These are phyloP conservation scores for Rhingia rostrata DNA, from an alignment of 2,888 invertebrate genomes.

Conservation along the genomic window DNA sequence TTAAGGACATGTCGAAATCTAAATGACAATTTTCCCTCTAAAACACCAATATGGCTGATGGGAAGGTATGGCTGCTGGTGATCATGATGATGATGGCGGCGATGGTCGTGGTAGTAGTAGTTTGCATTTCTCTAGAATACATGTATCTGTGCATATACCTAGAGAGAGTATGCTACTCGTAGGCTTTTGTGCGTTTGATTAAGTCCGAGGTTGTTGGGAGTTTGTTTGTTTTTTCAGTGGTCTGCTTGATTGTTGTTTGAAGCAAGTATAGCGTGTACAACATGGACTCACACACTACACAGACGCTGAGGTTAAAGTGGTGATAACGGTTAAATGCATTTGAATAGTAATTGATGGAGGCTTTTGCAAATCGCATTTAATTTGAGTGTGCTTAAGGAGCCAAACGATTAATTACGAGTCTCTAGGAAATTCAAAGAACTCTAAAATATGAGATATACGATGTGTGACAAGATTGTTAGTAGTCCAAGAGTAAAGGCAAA, in stretches of 20 bases:
- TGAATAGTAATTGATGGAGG: constrained; percentile 51
- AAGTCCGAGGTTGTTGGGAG: constrained; percentile 52
- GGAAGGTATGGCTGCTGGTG: constrained; percentile 2
- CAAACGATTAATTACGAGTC: not conserved
- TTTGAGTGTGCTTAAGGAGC: constrained; percentile 22
- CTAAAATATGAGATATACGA: not conserved
- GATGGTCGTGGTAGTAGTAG: not conserved
- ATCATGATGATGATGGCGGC: too few relatives aligned
- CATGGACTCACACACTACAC: not conserved
- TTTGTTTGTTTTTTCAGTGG: constrained; percentile 63
- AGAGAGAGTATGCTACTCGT: not conserved
- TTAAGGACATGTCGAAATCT: constrained; percentile 69
- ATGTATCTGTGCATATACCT: not conserved
- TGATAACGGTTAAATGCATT: constrained; percentile 59
- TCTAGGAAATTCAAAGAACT: not conserved
- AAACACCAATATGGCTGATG: constrained; percentile 14
- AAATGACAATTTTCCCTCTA: constrained; percentile 63
- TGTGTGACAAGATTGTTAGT: too few relatives aligned
- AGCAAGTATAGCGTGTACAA: constrained; percentile 11
- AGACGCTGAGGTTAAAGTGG: constrained; percentile 31
- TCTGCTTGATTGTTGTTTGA: constrained; percentile 46
- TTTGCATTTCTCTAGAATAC: constrained; percentile 41
- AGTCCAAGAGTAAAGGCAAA: too few relatives aligned
- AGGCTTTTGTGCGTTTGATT: constrained; percentile 60
- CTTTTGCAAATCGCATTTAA: constrained; percentile 32